These are phyloP conservation scores for Drosophila oshimai DNA, from an alignment of 1,140 invertebrate species.

Conservation along the genomic window DNA sequence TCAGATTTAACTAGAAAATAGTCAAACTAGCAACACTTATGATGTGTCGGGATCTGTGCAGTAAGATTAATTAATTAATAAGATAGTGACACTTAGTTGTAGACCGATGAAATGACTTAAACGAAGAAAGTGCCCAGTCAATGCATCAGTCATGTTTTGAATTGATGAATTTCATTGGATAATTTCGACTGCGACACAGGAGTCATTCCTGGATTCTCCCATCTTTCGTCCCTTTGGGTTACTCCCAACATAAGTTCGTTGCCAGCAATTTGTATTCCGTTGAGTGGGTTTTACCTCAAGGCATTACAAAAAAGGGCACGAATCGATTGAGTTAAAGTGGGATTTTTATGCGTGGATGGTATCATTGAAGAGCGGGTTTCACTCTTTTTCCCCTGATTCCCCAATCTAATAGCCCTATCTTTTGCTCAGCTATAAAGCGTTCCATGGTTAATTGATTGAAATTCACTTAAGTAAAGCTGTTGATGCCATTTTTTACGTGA, in stretches of 20 bases:
- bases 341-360: conserved; percentile 76
- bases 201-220: too few relatives aligned
- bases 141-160: conserved; percentile 78
- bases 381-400: background rate
- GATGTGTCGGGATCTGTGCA: conserved; percentile 40
- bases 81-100: too few relatives aligned
- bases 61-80: conserved; percentile 66
- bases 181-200: too few relatives aligned
- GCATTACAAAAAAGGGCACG: conserved; percentile 7
- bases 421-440: too few relatives aligned
- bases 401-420: background rate
- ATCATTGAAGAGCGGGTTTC: conserved; percentile 64
- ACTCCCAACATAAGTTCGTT: conserved; percentile 22
- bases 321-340: conserved; percentile 78
- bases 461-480: conserved; percentile 59
- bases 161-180: too few relatives aligned
- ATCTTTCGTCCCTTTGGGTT: conserved; percentile 3
- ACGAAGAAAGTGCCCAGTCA: conserved; percentile 69
- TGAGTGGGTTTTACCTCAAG: conserved; percentile 33
- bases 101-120: too few relatives aligned
- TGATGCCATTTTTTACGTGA: conserved; percentile 21
- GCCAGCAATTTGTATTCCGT: too few relatives aligned
- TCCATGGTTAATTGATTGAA: conserved; percentile 58
- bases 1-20: background rate
- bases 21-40: background rate